A percentile compares a stretch with the other conserved stretches of the same genome.
Evolutionary conservation across 2,113 vertebrate species (phyloP).

Genomic region (Eira barbara): DNA sequence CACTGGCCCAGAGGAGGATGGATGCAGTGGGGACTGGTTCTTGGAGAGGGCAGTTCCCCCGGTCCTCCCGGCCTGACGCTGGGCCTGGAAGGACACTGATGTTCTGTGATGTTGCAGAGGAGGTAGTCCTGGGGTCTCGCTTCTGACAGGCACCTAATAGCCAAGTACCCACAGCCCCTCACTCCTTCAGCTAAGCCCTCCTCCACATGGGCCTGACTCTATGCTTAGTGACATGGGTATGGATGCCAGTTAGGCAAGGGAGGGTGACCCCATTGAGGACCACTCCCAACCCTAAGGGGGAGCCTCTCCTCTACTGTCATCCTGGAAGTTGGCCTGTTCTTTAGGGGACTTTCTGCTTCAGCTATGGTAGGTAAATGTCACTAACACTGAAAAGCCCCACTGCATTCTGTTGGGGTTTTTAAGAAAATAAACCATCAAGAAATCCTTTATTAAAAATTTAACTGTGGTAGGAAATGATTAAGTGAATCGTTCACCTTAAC

Average conservation of each 20-base stretch:
- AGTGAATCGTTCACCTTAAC: slow-evolving; percentile 11
- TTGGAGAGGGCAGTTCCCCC: background rate
- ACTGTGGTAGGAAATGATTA: slow-evolving; percentile 51
- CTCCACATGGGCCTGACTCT: accelerated
- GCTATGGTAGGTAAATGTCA: background rate
- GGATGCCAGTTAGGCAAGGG: background rate
- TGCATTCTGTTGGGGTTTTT: slow-evolving; percentile 19
- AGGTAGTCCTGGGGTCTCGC: background rate
- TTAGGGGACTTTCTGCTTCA: background rate
- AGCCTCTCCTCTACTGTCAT: too few species aligned
- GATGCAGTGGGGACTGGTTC: background rate
- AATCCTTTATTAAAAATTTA: slow-evolving; percentile 62
- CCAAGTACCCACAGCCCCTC: background rate
- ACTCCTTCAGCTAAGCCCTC: background rate
- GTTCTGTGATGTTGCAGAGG: background rate
- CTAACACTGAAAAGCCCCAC: background rate
- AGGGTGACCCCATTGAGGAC: accelerated
- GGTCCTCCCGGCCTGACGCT: accelerated
- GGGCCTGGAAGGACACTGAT: background rate
- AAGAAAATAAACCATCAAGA: slow-evolving; percentile 39
- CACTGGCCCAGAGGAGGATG: background rate
- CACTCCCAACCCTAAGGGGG: accelerated
- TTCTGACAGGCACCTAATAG: background rate
- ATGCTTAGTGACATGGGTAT: too few species aligned
- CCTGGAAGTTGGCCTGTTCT: background rate